Conservation (phyloP, 2,113 vertebrate species). For the Anguilla japonica region DNA sequence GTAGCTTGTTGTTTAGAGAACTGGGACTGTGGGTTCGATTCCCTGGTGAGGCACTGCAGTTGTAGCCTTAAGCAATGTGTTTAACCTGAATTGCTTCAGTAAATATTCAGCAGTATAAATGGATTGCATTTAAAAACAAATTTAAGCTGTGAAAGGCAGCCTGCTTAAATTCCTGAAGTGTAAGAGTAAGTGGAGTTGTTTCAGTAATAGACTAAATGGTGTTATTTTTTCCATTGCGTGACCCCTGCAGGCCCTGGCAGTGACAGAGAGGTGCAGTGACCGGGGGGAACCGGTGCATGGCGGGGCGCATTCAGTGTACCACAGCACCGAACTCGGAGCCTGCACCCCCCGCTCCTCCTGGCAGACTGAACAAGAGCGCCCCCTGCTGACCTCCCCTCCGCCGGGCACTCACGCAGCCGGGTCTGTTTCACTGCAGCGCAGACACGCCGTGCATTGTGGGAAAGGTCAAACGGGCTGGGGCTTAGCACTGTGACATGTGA, state of each 20-base stretch:
- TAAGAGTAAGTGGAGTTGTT: neutral
- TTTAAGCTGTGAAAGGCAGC: too few species aligned
- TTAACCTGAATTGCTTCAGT: too few species aligned
- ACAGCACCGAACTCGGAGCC: neutral
- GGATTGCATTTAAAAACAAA: too few species aligned
- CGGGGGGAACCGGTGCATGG: neutral
- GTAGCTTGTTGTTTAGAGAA: too few species aligned
- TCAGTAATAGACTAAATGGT: neutral
- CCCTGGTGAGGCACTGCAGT: too few species aligned
- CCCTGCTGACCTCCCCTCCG: neutral
- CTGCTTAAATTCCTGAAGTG: too few species aligned
- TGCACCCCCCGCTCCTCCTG: neutral
- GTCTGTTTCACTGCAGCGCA: neutral
- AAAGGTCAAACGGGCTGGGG: neutral
- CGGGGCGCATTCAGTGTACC: neutral
- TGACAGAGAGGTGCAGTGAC: neutral
- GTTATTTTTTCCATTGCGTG: neutral
- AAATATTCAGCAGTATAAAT: too few species aligned
- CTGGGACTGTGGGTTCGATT: too few species aligned
- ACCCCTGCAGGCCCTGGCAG: neutral
- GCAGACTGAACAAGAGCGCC: constrained; percentile 4
- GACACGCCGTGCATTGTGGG: neutral
- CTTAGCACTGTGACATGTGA: neutral
- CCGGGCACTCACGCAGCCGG: neutral
- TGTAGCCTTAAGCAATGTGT: too few species aligned